Evolutionary conservation across 2,797 vertebrate genomes (phyloP), one percentile per base, ranked within the genome.

Genomic region (Eulemur mongoz): DNA sequence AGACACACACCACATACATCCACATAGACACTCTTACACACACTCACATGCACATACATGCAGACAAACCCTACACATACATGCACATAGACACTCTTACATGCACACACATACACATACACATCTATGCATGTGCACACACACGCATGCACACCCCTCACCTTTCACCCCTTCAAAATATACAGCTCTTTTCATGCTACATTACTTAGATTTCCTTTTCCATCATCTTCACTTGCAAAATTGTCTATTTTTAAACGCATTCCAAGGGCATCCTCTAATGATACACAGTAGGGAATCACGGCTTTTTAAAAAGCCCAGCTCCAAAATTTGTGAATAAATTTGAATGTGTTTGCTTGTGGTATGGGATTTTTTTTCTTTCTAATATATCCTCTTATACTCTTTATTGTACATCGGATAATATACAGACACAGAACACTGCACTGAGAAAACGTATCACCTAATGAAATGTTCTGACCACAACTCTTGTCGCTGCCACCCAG

Each of bases 401-500:
- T 54, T 22, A 30, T 48, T 25, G 3, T 17, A 2, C 13, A 4
- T 40, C 3, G 18, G 5, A 4, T 25, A 82, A 15, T 30, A 4
- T 0, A 12, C 5, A 15, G 20, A n/a, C 3, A 11, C 6, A 35
- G 38, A 63, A 20, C 79, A 35, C 27, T 12, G 30, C 40, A 30
- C 25, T 12, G 13, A 20, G 45, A n/a, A 48, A 61, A 20, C 1
- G 38, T 7, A 4, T 0, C 75, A n/a, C 18, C 35, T 75, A 63
- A 18, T 27, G 6, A 57, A 57, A 57, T 0, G 23, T 27, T 15
- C 4, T 3, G 59, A 40, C 70, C 0, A 2, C 20, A 32, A 45
- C 61, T 7, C n/a, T 6, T 9, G 4, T 17, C 18, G 32, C 45
- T 7, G 25, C 2, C 32, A 14, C 2, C 32, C 22, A 0, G 38